phyloP scores from a whole-genome alignment of 2,797 vertebrate genomes.

The Hemibagrus guttatus region DNA sequence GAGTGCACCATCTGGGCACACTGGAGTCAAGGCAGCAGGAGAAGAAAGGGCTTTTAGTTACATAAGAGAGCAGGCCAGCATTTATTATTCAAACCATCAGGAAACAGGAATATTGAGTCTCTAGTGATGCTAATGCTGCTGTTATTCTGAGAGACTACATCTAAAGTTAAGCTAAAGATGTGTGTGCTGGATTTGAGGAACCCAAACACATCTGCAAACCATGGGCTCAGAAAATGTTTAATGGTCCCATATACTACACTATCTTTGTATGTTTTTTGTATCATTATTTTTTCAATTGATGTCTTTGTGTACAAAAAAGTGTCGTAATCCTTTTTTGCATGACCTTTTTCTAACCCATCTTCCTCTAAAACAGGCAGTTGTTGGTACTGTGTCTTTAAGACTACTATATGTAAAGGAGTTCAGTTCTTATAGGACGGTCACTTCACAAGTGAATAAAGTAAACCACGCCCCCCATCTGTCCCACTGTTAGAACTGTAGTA shows the following conservation, averaged over 20 bases:
- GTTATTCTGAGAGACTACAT: neutral
- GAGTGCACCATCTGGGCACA: conserved; percentile 49
- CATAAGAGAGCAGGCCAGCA: conserved; percentile 56
- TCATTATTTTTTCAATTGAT: neutral
- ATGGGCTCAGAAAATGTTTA: neutral
- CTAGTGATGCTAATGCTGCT: neutral
- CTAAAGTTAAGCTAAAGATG: neutral
- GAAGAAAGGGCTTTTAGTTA: conserved; percentile 64
- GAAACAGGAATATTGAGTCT: conserved; percentile 12
- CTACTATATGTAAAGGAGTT: neutral
- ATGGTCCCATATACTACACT: neutral
- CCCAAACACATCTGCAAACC: neutral
- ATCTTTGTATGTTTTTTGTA: neutral
- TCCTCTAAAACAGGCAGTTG: neutral
- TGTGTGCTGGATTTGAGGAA: neutral
- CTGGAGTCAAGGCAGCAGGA: conserved; percentile 57
- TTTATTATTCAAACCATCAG: conserved; percentile 30
- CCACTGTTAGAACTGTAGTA: neutral
- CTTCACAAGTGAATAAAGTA: neutral
- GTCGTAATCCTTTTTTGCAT: neutral
- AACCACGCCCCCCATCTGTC: neutral
- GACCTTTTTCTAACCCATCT: neutral
- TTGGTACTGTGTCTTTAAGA: neutral
- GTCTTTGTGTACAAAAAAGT: neutral
- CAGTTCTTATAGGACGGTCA: neutral